Evolutionary conservation across 2,113 vertebrate species (phyloP), one percentile per base, ranked within the genome.

Genomic region (Labeo catla): DNA sequence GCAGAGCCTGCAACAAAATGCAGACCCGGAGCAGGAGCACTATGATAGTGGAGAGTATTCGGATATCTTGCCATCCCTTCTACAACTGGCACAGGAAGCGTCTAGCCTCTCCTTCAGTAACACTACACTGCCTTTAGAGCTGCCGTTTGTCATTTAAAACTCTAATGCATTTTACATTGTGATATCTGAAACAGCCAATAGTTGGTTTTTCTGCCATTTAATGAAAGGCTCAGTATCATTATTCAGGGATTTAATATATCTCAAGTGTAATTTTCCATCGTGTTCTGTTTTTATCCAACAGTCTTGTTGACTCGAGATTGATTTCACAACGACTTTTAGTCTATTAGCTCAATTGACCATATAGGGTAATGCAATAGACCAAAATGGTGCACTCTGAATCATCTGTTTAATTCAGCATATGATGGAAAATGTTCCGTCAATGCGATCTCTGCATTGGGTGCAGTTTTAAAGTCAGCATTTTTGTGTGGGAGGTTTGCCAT

Each of bases 21-120:
- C 28, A 49, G 52, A 28, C 49, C 28, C 1, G 43, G 45, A 57
- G 23, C 16, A 68, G 36, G 79, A 87, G 49, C 11, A 4, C 52
- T 49, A 36, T 43, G 77, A 66, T 68, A 63, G n/a, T 39, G 86
- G 50, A 45, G 86, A 83, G 7, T 52, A 70, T 23, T 76, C 49
- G 0, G 88, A 90, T 79, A 80, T 88, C 4, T 80, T 88, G 57
- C 85, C 87, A 21, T 83, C 87, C 36, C 79, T 90, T 36, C 85
- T 90, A 6, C 82, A 76, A 83, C 23, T 90, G 63, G 87, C 79
- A 34, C 70, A 88, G 63, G 87, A 90, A 74, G 86, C 57, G 1
- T 86, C 86, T 6, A 72, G 57, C 23, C 59, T 77, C 8, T 85
- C 57, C 16, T 78, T 78, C 43, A 83, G 49, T 39, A 57, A 70